These are phyloP conservation scores for Actenoides lindsayi DNA, from an alignment of 2,113 vertebrate species.

Conservation along the genomic window DNA sequence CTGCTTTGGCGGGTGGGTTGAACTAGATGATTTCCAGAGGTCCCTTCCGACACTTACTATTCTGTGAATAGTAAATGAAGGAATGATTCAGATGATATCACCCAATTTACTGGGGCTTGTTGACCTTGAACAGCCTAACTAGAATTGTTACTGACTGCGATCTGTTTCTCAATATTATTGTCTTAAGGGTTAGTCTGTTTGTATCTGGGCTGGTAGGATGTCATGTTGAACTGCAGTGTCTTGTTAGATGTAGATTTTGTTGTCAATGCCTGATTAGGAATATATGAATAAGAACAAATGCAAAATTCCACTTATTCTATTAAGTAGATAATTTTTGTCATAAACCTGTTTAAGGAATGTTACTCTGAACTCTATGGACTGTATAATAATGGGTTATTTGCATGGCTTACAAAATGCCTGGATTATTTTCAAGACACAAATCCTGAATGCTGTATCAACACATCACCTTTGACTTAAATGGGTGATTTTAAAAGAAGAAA, in stretches of 20 bases:
- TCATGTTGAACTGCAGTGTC: not conserved
- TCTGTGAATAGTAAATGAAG: not conserved
- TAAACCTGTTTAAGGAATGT: not conserved
- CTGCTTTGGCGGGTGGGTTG: too few species aligned
- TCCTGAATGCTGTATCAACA: not conserved
- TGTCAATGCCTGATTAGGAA: not conserved
- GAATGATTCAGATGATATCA: not conserved
- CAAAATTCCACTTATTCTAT: not conserved
- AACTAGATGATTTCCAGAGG: too few species aligned
- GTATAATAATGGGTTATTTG: not conserved
- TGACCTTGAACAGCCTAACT: not conserved
- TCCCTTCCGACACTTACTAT: too few species aligned
- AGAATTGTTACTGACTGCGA: not conserved
- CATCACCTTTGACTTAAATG: not conserved
- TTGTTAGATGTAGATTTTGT: not conserved
- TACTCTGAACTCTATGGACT: not conserved
- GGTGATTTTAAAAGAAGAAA: not conserved
- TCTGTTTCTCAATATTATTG: not conserved
- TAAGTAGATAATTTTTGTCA: not conserved
- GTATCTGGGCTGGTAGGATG: fast-evolving
- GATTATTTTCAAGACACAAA: not conserved
- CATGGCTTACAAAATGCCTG: not conserved
- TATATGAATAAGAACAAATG: not conserved
- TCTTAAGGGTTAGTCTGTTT: not conserved
- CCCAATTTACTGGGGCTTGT: not conserved